These are phyloP conservation scores for Arnoldichthys spilopterus DNA, from an alignment of 2,797 vertebrate genomes.

Conservation along the genomic window DNA sequence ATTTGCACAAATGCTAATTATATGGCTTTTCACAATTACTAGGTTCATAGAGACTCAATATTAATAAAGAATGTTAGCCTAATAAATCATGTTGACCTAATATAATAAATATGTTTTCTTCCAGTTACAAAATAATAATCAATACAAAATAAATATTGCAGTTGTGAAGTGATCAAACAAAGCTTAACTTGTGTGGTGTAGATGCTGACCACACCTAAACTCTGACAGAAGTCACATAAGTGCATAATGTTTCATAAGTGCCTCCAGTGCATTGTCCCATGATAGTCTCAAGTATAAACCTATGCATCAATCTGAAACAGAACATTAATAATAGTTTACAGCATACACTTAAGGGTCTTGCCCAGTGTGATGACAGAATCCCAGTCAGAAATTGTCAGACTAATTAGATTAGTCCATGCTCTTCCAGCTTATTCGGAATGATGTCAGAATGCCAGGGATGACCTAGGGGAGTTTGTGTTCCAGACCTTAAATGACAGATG, in stretches of 20 bases:
- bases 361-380: constrained; percentile 42
- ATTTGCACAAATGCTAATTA: too few relatives aligned
- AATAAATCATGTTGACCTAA: too few relatives aligned
- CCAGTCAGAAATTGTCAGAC: constrained; percentile 53
- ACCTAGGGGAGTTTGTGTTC: constrained; percentile 55
- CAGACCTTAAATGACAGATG: constrained; percentile 52
- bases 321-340: constrained; percentile 51
- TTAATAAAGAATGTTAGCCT: background rate
- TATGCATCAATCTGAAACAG: constrained; percentile 46
- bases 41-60: too few relatives aligned
- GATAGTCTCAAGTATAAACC: constrained; percentile 17
- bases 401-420: constrained; percentile 57
- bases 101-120: background rate
- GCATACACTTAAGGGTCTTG: constrained; percentile 37
- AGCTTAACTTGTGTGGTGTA: background rate
- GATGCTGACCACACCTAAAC: background rate
- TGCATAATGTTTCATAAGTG: constrained; percentile 21
- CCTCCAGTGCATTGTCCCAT: constrained; percentile 12
- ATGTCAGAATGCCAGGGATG: constrained; percentile 55
- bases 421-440: constrained; percentile 47
- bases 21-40: too few relatives aligned
- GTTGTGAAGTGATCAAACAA: background rate
- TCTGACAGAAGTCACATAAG: background rate
- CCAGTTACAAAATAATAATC: background rate
- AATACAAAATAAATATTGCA: too few relatives aligned